Evolutionary conservation across 2,113 vertebrate species (phyloP), one percentile per base, ranked within the genome.

Genomic region (Dicaeum eximium): DNA sequence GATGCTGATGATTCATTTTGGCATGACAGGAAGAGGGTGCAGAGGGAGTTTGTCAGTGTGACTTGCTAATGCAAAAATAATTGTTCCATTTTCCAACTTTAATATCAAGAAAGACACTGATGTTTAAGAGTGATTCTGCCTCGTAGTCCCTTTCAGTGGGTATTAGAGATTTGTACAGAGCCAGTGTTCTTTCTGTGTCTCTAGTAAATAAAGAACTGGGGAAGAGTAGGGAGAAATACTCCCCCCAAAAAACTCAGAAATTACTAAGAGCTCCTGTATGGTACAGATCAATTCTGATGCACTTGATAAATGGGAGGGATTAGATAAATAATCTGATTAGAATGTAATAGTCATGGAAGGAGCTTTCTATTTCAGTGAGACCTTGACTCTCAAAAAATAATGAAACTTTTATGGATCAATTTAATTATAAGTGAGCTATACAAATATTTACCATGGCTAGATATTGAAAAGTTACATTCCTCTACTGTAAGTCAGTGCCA

Each of bases 1-100:
- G 93, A 92, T 86, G 93, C 94, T 95, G 92, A 93, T 96, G 95
- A 96, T 96, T 96, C 97, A 96, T 97, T 97, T 90, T 95, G 93
- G 95, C 81, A 44, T 77, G 92, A 88, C 92, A 93, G 72, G 53
- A 88, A 74, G 75, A 92, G 79, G 86, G 81, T 91, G 79, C 92
- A 80, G 84, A 93, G 95, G 95, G 95, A 96, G 91, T 94, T 96
- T 95, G 81, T 93, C 81, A 77, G 94, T 95, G 86, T 92, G 86
- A 95, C 89, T 96, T 79, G 84, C 94, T 96, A 97, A 96, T 96
- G 91, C 91, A 95, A 78, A 97, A 97, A 92, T 96, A 96, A 96
- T 96, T 95, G 93, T 97, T 97, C 94, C 92, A 93, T 96, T 96
- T 96, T 95, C 94, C 86, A 88, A 88, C 60, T 90, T 95, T 88